Percentiles rank a stretch among this genome's conserved stretches.
These are phyloP conservation scores for Fulmarus glacialis DNA, from an alignment of 2,113 vertebrate species.

Conservation along the genomic window DNA sequence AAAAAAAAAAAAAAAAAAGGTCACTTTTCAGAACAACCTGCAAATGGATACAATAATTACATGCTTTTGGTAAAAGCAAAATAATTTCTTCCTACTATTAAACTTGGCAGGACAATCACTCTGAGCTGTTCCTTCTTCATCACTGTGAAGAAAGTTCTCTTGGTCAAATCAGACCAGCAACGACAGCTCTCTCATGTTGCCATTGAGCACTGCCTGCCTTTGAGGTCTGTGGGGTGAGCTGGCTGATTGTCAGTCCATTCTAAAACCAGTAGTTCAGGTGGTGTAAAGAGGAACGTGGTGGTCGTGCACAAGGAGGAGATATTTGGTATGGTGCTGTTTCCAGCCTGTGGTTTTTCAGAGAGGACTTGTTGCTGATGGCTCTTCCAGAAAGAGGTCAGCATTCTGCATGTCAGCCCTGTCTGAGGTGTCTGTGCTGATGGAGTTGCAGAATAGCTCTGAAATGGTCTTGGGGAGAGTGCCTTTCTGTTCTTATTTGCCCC, in stretches of 20 bases:
- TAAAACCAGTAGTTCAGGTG: background rate
- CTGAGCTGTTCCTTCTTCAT: background rate
- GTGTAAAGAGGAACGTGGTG: fast-evolving
- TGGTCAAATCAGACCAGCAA: background rate
- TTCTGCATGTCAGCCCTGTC: background rate
- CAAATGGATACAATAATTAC: background rate
- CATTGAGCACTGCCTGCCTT: background rate
- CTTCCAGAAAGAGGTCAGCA: background rate
- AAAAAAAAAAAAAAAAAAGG: background rate
- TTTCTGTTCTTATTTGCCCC: background rate
- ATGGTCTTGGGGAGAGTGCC: background rate
- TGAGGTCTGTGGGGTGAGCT: background rate
- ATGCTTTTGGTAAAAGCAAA: background rate
- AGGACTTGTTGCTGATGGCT: background rate
- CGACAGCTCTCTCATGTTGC: background rate
- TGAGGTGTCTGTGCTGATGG: background rate
- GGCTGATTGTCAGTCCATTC: background rate
- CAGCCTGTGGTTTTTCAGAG: background rate
- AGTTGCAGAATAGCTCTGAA: background rate
- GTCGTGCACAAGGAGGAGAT: background rate
- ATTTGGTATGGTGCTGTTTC: background rate
- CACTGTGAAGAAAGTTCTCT: background rate
- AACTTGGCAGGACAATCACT: background rate
- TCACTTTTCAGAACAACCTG: background rate
- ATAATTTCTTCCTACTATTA: background rate